Conservation (phyloP, 2,113 vertebrate genomes). For the Apteryx mantelli region DNA sequence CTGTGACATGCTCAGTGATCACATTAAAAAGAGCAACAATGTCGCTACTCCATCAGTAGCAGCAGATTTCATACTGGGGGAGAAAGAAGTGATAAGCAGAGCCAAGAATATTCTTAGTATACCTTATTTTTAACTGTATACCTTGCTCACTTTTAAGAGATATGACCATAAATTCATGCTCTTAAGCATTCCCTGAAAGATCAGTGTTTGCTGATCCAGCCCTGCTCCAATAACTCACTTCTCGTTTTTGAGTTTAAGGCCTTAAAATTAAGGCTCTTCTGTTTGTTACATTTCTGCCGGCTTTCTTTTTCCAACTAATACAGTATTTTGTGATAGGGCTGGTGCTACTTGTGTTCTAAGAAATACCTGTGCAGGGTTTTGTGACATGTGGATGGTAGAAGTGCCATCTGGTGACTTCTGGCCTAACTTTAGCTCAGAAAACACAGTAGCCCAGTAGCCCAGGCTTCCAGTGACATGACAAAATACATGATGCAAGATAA, state of each 20-base stretch:
- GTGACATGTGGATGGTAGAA: neutral
- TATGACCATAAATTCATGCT: neutral
- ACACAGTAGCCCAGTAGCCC: no score
- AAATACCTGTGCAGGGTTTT: neutral
- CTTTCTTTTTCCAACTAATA: neutral
- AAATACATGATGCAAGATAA: neutral
- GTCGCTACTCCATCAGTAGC: neutral
- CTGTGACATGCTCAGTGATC: neutral
- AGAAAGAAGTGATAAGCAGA: neutral
- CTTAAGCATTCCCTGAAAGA: neutral
- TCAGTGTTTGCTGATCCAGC: neutral
- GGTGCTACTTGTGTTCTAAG: neutral
- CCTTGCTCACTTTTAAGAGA: neutral
- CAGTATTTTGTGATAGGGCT: neutral
- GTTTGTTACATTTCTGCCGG: neutral
- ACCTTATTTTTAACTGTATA: neutral
- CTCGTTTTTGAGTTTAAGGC: neutral
- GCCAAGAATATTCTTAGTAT: neutral
- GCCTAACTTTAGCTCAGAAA: neutral
- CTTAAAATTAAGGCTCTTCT: neutral
- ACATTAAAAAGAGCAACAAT: neutral
- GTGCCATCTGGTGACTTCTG: neutral
- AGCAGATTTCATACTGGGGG: neutral
- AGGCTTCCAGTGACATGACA: no score
- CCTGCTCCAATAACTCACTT: neutral